Percentiles rank a stretch among this genome's conserved stretches.
phyloP scores from a whole-genome alignment of 1,140 invertebrate genomes.

The Drosophila sucinea region DNA sequence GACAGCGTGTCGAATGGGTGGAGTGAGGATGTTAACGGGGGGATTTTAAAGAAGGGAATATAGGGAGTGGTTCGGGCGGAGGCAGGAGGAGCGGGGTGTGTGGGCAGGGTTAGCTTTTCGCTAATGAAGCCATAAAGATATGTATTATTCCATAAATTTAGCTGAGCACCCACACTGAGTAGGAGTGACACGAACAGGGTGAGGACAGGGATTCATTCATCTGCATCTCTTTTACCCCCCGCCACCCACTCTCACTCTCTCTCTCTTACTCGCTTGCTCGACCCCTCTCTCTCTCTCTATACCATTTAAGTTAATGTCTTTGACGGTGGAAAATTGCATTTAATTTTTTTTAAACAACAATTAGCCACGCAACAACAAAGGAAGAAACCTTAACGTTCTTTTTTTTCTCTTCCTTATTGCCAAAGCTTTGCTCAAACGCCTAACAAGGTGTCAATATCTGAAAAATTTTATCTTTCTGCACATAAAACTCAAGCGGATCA shows the following conservation, averaged over 20 bases:
- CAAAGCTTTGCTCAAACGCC: slow-evolving; percentile 57
- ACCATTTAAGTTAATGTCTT: slow-evolving; percentile 65
- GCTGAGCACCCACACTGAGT: slow-evolving; percentile 65
- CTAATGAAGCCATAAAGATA: slow-evolving; percentile 82
- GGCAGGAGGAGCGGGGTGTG: slow-evolving; percentile 17
- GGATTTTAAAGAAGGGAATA: slow-evolving; percentile 1
- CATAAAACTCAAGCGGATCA: slow-evolving; percentile 81
- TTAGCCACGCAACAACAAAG: slow-evolving; percentile 68
- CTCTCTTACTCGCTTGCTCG: slow-evolving; percentile 11
- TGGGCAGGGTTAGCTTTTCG: slow-evolving; percentile 49
- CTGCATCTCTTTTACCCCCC: slow-evolving; percentile 24
- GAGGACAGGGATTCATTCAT: slow-evolving; percentile 14
- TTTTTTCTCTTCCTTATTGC: slow-evolving; percentile 39
- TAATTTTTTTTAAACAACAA: slow-evolving; percentile 69
- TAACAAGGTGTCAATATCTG: slow-evolving; percentile 82
- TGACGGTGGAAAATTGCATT: slow-evolving; percentile 62
- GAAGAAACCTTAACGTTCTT: slow-evolving; percentile 18
- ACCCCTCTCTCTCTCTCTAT: slow-evolving; percentile 37
- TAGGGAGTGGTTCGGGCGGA: slow-evolving; percentile 4
- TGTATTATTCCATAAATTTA: slow-evolving; percentile 80
- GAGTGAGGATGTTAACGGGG: slow-evolving; percentile 23
- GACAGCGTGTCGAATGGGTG: slow-evolving; percentile 74
- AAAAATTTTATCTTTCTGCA: slow-evolving; percentile 81
- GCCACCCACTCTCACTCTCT: slow-evolving; percentile 4
- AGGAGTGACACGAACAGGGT: slow-evolving; percentile 8